Evolutionary conservation across 2,113 vertebrate genomes (phyloP).

Genomic region (Bucco capensis): DNA sequence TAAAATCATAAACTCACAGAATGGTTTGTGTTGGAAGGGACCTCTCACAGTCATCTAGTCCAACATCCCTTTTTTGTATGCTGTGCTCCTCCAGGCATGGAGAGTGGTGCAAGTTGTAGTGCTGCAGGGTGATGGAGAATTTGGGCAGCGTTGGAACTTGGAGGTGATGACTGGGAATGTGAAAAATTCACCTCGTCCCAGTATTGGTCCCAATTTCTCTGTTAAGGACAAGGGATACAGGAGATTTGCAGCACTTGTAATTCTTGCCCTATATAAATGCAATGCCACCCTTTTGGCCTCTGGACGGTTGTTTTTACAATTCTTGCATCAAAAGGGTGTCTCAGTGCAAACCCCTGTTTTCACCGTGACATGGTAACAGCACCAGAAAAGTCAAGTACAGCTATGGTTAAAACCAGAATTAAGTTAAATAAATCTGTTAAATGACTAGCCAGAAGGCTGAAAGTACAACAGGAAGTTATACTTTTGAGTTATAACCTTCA

Average conservation of each 20-base stretch:
- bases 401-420: not conserved
- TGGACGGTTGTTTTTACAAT: not conserved
- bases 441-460: not conserved
- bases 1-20: not conserved
- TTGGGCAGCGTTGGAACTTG: rapidly evolving
- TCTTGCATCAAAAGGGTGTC: not conserved
- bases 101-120: rapidly evolving
- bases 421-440: not conserved
- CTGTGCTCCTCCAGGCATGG: not conserved
- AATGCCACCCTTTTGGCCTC: too few species aligned
- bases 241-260: not conserved
- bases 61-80: not conserved
- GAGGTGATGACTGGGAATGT: rapidly evolving
- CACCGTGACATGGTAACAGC: not conserved
- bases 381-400: not conserved
- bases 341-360: not conserved
- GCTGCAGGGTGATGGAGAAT: not conserved
- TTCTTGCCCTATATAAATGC: not conserved
- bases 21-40: not conserved
- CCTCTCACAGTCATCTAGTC: not conserved
- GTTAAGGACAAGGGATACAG: not conserved
- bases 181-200: rapidly evolving
- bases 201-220: not conserved
- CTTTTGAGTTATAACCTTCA: not conserved
- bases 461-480: not conserved